phyloP scores from a whole-genome alignment of 2,113 vertebrate species.

The Cavia porcellus region DNA sequence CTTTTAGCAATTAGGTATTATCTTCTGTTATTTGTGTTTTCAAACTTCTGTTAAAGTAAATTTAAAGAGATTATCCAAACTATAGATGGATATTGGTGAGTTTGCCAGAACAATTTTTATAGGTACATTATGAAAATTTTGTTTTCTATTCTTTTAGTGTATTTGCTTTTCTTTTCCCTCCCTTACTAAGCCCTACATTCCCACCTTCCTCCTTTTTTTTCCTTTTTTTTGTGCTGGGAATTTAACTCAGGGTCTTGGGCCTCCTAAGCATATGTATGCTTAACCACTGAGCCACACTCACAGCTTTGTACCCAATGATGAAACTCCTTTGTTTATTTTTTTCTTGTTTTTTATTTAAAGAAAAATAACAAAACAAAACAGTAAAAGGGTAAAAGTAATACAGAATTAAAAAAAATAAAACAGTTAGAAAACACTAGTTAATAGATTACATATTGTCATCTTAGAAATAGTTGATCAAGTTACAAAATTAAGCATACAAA shows the following conservation, averaged over 20 bases:
- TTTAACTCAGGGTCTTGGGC: background rate
- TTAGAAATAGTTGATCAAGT: too few relatives aligned
- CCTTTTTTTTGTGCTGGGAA: background rate
- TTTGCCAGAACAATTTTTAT: slow-evolving; percentile 2
- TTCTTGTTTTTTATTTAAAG: too few relatives aligned
- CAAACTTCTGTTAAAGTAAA: background rate
- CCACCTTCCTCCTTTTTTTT: background rate
- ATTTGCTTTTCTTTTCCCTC: background rate
- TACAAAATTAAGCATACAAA: too few relatives aligned
- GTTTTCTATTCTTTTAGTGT: background rate
- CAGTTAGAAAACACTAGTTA: too few relatives aligned
- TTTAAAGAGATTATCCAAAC: slow-evolving; percentile 4
- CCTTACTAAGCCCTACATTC: background rate
- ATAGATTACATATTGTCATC: too few relatives aligned
- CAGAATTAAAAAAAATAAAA: too few relatives aligned
- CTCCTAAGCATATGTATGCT: background rate
- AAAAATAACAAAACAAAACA: too few relatives aligned
- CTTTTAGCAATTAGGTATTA: background rate
- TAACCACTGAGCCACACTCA: background rate
- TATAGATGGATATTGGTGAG: background rate
- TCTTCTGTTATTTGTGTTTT: background rate
- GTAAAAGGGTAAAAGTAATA: too few relatives aligned
- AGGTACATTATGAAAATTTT: background rate
- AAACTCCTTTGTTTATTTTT: too few relatives aligned
- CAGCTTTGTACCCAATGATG: background rate